These are phyloP conservation scores for Polyodon spathula DNA, from an alignment of 2,113 vertebrate genomes.

Conservation along the genomic window DNA sequence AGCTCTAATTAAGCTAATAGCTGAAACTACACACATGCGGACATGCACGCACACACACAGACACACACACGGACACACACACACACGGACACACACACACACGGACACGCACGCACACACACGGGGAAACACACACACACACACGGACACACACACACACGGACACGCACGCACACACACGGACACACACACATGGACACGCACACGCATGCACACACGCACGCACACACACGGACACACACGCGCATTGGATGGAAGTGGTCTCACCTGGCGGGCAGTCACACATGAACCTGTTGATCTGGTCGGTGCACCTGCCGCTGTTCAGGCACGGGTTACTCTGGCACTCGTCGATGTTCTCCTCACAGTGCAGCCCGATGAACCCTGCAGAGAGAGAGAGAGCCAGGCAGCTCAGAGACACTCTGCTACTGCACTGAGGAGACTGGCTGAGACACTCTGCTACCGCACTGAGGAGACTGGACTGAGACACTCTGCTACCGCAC, in stretches of 20 bases:
- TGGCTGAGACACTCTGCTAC: too few relatives aligned
- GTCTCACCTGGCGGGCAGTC: slow-evolving; percentile 71
- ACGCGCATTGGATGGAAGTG: background rate
- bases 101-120: background rate
- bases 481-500: too few relatives aligned
- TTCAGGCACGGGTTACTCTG: slow-evolving; percentile 76
- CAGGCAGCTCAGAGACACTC: slow-evolving; percentile 6
- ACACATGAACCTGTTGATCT: slow-evolving; percentile 71
- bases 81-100: background rate
- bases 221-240: background rate
- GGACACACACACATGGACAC: background rate
- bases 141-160: background rate
- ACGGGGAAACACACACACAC: slow-evolving; percentile 1
- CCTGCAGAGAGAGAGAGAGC: slow-evolving; percentile 44
- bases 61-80: background rate
- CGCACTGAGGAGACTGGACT: too few relatives aligned
- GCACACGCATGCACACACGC: background rate
- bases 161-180: background rate
- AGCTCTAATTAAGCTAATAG: too few relatives aligned
- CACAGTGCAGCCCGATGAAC: slow-evolving; percentile 70
- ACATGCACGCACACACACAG: background rate
- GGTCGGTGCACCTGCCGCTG: slow-evolving; percentile 68
- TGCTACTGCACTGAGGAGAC: too few relatives aligned
- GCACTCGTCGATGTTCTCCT: slow-evolving; percentile 70
- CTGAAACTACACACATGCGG: background rate